These are phyloP conservation scores for Otocyon megalotis DNA, from an alignment of 2,113 vertebrate genomes.

Conservation along the genomic window DNA sequence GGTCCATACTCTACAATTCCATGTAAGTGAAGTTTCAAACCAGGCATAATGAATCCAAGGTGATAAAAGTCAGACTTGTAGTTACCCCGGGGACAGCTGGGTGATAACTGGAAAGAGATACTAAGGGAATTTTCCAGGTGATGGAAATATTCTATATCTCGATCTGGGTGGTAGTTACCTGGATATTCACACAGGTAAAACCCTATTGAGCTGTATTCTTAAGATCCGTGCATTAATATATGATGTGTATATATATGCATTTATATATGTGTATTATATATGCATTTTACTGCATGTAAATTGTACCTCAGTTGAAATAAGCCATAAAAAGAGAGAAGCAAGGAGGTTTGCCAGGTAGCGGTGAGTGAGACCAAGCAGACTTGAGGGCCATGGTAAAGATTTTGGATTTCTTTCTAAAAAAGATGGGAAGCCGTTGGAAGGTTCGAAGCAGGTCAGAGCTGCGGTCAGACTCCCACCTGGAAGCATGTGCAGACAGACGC, in stretches of 20 bases:
- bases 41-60: not conserved
- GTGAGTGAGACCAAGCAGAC: not conserved
- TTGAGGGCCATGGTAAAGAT: not conserved
- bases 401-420: not conserved
- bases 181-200: not conserved
- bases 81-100: not conserved
- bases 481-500: accelerated
- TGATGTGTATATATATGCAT: too few species aligned
- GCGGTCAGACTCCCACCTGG: accelerated
- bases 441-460: not conserved
- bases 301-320: not conserved
- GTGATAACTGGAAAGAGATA: not conserved
- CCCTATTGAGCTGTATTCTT: not conserved
- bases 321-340: not conserved
- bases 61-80: not conserved
- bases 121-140: not conserved
- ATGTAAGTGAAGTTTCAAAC: not conserved
- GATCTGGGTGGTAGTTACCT: not conserved
- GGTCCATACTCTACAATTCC: not conserved
- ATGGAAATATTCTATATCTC: not conserved
- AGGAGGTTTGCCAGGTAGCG: not conserved
- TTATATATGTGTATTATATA: too few species aligned
- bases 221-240: not conserved
- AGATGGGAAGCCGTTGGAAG: not conserved
- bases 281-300: not conserved